These are phyloP conservation scores for Thamnophis sirtalis DNA, from an alignment of 2,113 vertebrate species.

Conservation along the genomic window DNA sequence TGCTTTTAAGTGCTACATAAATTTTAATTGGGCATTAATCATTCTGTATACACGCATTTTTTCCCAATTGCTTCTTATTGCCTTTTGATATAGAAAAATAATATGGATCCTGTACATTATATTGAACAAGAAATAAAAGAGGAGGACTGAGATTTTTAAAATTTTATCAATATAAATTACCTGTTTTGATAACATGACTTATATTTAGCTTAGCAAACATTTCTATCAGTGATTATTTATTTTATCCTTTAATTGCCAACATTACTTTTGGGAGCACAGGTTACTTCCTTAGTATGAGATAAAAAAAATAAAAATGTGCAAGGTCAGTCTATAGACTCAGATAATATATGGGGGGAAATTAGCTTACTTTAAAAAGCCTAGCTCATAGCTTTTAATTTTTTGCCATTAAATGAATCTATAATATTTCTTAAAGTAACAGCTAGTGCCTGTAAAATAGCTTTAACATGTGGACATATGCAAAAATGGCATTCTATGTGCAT, in stretches of 20 bases:
- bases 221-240: background rate
- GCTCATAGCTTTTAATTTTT: background rate
- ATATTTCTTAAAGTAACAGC: background rate
- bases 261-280: background rate
- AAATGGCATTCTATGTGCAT: background rate
- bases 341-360: background rate
- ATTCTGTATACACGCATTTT: conserved; percentile 51
- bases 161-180: background rate
- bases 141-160: background rate
- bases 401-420: background rate
- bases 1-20: conserved; percentile 18
- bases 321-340: background rate
- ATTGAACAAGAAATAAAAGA: background rate
- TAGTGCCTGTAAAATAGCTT: conserved; percentile 16
- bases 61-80: conserved; percentile 36
- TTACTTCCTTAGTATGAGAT: background rate
- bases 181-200: background rate
- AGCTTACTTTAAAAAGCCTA: background rate
- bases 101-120: background rate
- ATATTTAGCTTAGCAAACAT: background rate
- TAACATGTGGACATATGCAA: background rate
- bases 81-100: conserved; percentile 38
- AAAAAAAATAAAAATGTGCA: background rate
- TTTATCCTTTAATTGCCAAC: background rate
- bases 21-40: conserved; percentile 20